phyloP scores from a whole-genome alignment of 2,797 vertebrate species.

The Setipinna tenuifilis region DNA sequence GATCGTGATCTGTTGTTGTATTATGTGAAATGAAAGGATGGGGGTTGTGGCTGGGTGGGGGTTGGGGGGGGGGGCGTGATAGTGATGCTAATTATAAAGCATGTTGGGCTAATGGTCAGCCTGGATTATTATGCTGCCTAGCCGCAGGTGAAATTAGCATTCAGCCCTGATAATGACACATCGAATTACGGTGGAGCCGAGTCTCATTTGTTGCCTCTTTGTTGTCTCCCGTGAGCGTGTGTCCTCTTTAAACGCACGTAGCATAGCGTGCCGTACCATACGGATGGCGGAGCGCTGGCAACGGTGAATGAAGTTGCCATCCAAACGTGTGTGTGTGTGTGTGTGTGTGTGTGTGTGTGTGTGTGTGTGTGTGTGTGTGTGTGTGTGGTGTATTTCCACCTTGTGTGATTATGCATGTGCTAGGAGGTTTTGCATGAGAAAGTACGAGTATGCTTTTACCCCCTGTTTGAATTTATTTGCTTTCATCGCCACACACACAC shows the following conservation, averaged over 20 bases:
- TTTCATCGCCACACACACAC: too few relatives aligned
- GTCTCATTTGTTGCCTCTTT: neutral
- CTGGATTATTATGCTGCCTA: neutral
- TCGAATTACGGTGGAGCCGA: neutral
- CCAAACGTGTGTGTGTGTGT: too few relatives aligned
- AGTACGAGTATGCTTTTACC: neutral
- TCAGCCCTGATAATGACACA: neutral
- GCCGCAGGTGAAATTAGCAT: neutral
- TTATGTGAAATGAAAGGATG: neutral
- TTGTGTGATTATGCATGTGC: neutral
- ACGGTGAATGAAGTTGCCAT: neutral
- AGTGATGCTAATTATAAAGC: neutral
- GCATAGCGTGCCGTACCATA: neutral
- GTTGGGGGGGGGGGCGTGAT: neutral
- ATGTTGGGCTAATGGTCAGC: conserved; percentile 10
- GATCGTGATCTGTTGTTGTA: neutral
- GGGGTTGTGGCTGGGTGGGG: too few relatives aligned
- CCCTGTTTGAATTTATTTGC: neutral
- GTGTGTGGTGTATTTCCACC: too few relatives aligned
- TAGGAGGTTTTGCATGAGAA: neutral
- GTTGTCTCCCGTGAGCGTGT: neutral
- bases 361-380: too few relatives aligned
- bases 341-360: too few relatives aligned
- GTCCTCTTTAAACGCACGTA: neutral
- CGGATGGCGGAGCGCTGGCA: neutral